Evolutionary conservation across 2,888 invertebrate species (phyloP).

Genomic region (Spodoptera littoralis): DNA sequence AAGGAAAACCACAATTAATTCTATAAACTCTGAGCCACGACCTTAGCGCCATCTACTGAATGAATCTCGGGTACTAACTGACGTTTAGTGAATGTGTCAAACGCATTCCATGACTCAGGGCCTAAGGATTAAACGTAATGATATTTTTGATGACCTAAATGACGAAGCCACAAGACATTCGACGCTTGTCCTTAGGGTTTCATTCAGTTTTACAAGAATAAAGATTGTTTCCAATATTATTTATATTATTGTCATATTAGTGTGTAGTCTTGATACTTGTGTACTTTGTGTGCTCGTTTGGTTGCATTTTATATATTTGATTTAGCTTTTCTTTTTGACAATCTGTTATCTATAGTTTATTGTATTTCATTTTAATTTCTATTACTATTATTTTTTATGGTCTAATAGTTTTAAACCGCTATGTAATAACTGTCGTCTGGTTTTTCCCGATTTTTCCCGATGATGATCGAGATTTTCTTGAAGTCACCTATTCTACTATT

Average conservation of each 20-base stretch:
- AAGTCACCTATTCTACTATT: no score
- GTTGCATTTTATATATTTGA: no score
- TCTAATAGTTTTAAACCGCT: no score
- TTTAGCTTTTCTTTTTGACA: no score
- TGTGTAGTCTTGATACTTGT: constrained; percentile 33
- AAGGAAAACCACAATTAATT: constrained; percentile 45
- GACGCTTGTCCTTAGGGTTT: constrained; percentile 11
- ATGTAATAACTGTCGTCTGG: no score
- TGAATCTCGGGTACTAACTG: constrained; percentile 17
- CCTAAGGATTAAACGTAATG: constrained; percentile 11
- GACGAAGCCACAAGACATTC: constrained; percentile 24
- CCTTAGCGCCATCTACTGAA: constrained; percentile 31
- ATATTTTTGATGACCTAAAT: constrained; percentile 48
- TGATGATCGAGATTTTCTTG: no score
- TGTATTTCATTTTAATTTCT: no score
- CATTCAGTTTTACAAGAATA: background rate
- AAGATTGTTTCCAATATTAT: background rate
- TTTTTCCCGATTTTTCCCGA: no score
- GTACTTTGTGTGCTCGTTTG: no score
- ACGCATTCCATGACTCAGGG: constrained; percentile 32
- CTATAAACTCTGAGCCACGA: constrained; percentile 20
- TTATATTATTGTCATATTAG: background rate
- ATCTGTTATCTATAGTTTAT: no score
- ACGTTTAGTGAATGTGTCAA: constrained; percentile 34
- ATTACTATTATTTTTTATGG: no score